These are phyloP conservation scores for Pteropus rufus DNA, from an alignment of 2,797 vertebrate genomes.

Conservation along the genomic window DNA sequence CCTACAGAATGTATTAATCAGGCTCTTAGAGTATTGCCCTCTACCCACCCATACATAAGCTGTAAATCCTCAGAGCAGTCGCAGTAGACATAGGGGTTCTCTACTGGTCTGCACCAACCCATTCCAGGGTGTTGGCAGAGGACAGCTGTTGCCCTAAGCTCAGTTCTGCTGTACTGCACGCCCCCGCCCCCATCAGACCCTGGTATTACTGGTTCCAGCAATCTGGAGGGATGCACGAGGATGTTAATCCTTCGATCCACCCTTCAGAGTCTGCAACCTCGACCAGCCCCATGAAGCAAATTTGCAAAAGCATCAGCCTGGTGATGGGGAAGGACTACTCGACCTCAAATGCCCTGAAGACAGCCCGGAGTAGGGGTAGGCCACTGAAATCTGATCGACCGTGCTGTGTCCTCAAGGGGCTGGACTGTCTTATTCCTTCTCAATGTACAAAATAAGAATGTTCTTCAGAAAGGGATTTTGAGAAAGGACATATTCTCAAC, in stretches of 20 bases:
- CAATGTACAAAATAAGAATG: constrained; percentile 42
- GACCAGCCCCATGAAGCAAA: not conserved
- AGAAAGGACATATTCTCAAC: constrained; percentile 68
- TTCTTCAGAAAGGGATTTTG: constrained; percentile 73
- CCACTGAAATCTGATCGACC: not conserved
- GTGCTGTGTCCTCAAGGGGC: not conserved
- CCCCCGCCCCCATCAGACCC: not conserved
- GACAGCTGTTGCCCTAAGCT: not conserved
- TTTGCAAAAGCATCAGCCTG: not conserved
- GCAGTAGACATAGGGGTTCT: not conserved
- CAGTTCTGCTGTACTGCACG: not conserved
- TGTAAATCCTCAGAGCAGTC: not conserved
- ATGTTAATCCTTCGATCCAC: not conserved
- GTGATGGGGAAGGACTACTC: not conserved
- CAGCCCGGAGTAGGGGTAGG: not conserved
- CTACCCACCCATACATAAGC: not conserved
- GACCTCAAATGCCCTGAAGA: not conserved
- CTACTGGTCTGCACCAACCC: no score
- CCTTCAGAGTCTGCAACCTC: not conserved
- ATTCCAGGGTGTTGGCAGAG: not conserved
- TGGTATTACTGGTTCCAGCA: not conserved
- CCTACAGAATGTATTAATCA: constrained; percentile 60
- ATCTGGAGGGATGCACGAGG: not conserved
- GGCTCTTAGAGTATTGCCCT: constrained; percentile 52
- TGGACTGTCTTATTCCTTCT: not conserved